phyloP scores from a whole-genome alignment of 1,140 invertebrate species.

The Cecropterus lyciades region DNA sequence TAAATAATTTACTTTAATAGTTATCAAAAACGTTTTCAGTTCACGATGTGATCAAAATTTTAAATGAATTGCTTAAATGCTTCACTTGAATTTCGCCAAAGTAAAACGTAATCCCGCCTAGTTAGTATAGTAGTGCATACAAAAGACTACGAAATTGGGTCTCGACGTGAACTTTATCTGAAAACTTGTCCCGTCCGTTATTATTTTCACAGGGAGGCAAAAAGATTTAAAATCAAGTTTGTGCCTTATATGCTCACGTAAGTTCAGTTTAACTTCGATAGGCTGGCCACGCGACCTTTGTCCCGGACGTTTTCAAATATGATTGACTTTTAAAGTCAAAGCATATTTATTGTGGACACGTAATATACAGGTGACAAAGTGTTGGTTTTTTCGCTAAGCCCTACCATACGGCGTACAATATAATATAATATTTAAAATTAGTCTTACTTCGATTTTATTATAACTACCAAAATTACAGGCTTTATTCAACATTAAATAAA shows the following conservation, averaged over 20 bases:
- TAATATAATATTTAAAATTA: too few species aligned
- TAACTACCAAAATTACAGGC: too few species aligned
- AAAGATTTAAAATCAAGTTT: slow-evolving; percentile 29
- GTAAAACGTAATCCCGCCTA: slow-evolving; percentile 9
- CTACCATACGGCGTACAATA: too few species aligned
- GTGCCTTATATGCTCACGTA: slow-evolving; percentile 20
- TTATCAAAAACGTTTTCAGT: too few species aligned
- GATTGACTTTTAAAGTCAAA: too few species aligned
- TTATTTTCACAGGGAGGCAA: slow-evolving; percentile 19
- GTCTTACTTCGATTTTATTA: too few species aligned
- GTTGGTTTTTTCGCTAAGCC: too few species aligned
- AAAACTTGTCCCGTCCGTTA: slow-evolving; percentile 16
- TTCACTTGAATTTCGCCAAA: neutral
- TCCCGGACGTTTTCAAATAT: neutral
- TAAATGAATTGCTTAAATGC: neutral
- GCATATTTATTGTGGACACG: too few species aligned
- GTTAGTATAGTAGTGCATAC: slow-evolving; percentile 11
- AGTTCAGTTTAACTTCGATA: slow-evolving; percentile 10
- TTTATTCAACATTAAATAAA: too few species aligned
- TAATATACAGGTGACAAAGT: too few species aligned
- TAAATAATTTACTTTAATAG: too few species aligned
- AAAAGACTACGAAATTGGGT: slow-evolving; percentile 31
- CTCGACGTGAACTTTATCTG: slow-evolving; percentile 14
- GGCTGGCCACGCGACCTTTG: neutral
- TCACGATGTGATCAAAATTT: too few species aligned